A percentile compares a stretch with the other conserved stretches of the same genome.
Evolutionary conservation across 2,888 invertebrate species (phyloP).

Genomic region (Cephonodes hylas): DNA sequence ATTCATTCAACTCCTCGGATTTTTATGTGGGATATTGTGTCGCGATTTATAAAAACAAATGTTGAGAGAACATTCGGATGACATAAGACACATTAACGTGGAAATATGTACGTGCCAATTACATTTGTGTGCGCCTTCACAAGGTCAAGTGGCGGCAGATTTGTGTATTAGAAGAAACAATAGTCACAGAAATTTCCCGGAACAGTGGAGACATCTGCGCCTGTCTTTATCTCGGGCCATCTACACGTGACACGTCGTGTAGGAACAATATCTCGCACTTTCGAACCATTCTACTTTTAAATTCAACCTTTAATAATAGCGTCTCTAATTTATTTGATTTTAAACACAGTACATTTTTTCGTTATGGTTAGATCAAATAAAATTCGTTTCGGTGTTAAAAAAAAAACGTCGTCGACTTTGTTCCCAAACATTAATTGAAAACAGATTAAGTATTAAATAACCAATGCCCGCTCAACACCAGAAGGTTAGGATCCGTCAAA

Average conservation of each 20-base stretch:
- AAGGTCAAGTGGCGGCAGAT: slow-evolving; percentile 52
- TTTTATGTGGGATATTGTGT: background rate
- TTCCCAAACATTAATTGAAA: slow-evolving; percentile 54
- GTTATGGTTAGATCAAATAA: background rate
- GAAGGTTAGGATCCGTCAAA: slow-evolving; percentile 66
- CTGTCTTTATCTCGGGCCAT: slow-evolving; percentile 65
- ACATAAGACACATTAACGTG: background rate
- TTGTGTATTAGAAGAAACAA: slow-evolving; percentile 53
- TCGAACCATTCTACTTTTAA: slow-evolving; percentile 28
- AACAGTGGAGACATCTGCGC: slow-evolving; percentile 63
- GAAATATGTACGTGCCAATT: slow-evolving; percentile 27
- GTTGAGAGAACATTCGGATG: background rate
- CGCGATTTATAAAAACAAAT: background rate
- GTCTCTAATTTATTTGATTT: slow-evolving; percentile 15
- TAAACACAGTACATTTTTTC: background rate
- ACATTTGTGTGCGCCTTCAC: slow-evolving; percentile 44
- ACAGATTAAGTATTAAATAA: slow-evolving; percentile 62
- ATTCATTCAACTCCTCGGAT: background rate
- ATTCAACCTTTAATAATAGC: slow-evolving; percentile 17
- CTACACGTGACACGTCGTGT: slow-evolving; percentile 50
- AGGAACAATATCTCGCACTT: slow-evolving; percentile 30
- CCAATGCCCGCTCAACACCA: slow-evolving; percentile 66
- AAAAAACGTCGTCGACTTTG: background rate
- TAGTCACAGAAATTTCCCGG: slow-evolving; percentile 46
- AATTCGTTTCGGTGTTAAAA: background rate